Evolutionary conservation across 2,797 vertebrate species (phyloP).

Genomic region (Xiphorhynchus erythropygius): DNA sequence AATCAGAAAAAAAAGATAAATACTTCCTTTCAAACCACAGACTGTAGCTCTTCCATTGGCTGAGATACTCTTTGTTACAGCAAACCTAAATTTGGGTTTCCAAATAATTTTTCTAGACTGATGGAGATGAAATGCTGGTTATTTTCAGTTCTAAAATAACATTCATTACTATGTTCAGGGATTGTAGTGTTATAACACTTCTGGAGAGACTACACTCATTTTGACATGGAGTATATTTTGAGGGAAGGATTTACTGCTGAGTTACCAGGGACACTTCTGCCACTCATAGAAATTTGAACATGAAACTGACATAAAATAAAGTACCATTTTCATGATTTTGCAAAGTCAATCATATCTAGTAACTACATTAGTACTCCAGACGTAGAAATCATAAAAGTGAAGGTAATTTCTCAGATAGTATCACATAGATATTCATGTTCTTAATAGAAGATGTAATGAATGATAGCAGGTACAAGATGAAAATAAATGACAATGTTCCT

Average conservation of each 20-base stretch:
- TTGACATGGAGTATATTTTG: not conserved
- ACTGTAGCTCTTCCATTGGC: not conserved
- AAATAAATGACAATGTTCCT: not conserved
- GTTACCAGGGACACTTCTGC: not conserved
- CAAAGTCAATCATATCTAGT: not conserved
- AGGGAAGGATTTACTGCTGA: not conserved
- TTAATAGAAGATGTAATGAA: not conserved
- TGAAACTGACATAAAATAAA: not conserved
- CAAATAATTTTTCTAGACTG: not conserved
- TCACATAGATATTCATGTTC: not conserved
- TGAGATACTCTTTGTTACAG: not conserved
- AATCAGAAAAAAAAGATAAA: not conserved
- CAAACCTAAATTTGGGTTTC: not conserved
- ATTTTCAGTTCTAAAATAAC: not conserved
- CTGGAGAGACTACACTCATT: not conserved
- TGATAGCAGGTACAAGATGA: not conserved
- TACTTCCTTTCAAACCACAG: not conserved
- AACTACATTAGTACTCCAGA: not conserved
- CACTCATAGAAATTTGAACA: not conserved
- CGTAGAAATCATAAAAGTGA: not conserved
- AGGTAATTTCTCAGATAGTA: not conserved
- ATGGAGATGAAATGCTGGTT: not conserved
- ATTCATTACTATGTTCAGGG: not conserved
- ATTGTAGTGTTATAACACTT: not conserved
- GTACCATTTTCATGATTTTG: not conserved